Conservation (phyloP, 2,888 invertebrate species). For the Ormia ochracea region DNA sequence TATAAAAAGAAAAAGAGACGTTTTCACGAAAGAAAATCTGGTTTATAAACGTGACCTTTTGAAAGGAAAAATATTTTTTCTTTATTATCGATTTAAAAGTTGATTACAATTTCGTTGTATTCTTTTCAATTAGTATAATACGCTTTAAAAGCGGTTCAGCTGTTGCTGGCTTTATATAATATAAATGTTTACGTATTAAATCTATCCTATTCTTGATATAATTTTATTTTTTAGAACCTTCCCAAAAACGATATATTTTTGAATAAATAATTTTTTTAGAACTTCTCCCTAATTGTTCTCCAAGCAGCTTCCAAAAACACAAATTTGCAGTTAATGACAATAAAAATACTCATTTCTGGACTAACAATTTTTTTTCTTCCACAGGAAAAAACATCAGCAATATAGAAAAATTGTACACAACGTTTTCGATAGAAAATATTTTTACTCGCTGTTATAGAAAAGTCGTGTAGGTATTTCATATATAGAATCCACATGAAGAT, state of each 20-base stretch:
- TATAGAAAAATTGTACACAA: neutral
- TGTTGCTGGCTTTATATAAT: slow-evolving; percentile 3
- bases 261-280: too few relatives aligned
- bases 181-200: neutral
- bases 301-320: too few relatives aligned
- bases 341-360: too few relatives aligned
- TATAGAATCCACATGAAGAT: neutral
- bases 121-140: neutral
- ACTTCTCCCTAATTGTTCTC: too few relatives aligned
- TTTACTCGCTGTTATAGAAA: neutral
- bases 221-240: too few relatives aligned
- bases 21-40: neutral
- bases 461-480: neutral
- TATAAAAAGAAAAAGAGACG: too few relatives aligned
- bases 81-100: slow-evolving; percentile 50
- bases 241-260: too few relatives aligned
- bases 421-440: neutral
- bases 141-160: neutral
- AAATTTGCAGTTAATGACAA: too few relatives aligned
- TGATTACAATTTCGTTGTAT: slow-evolving; percentile 7
- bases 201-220: too few relatives aligned
- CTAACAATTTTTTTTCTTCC: too few relatives aligned
- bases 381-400: neutral
- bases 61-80: slow-evolving; percentile 4
- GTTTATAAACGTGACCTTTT: slow-evolving; percentile 54